phyloP scores from a whole-genome alignment of 2,113 vertebrate species.

The Elachura formosa region DNA sequence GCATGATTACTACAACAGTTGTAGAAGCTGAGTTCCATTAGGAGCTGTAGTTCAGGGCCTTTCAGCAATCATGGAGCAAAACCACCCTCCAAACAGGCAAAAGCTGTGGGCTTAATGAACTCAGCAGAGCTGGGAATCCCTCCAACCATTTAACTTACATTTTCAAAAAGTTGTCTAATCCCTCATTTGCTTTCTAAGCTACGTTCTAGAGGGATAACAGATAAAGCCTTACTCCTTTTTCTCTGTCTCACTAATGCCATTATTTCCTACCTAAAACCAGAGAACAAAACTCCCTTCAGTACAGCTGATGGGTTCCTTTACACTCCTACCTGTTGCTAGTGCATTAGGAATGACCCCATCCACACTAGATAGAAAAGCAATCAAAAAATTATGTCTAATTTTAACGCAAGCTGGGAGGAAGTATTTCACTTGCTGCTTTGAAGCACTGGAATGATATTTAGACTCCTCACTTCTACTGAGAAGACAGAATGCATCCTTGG shows the following conservation, averaged over 20 bases:
- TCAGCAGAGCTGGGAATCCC: neutral
- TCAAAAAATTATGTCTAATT: neutral
- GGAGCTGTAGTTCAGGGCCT: neutral
- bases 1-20: neutral
- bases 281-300: neutral
- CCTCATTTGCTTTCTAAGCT: neutral
- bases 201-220: neutral
- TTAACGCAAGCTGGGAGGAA: neutral
- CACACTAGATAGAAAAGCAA: neutral
- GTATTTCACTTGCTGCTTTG: neutral
- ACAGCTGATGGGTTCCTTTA: neutral
- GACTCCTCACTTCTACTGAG: neutral
- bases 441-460: neutral
- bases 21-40: neutral
- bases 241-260: neutral
- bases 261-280: neutral
- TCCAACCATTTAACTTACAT: neutral
- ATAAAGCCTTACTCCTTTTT: neutral
- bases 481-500: neutral
- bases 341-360: neutral
- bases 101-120: neutral
- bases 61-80: neutral
- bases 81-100: neutral
- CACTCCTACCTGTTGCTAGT: neutral
- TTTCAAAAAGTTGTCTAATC: neutral